A percentile compares a stretch with the other conserved stretches of the same genome.
These are phyloP conservation scores for Corythoichthys intestinalis DNA, from an alignment of 2,113 vertebrate genomes.

Conservation along the genomic window DNA sequence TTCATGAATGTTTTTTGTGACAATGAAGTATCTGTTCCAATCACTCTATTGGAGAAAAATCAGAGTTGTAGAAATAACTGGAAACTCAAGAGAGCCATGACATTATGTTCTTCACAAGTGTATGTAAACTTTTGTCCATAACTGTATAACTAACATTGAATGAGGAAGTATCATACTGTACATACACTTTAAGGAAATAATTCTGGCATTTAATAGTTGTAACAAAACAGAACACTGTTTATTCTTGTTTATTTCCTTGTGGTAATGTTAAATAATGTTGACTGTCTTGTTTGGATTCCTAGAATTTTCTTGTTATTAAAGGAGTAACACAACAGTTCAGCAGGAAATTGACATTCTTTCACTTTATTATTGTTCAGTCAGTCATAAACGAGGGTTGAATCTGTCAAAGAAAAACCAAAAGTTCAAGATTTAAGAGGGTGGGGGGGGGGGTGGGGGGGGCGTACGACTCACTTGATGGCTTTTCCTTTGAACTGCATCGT, in stretches of 20 bases:
- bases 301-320: too few species aligned
- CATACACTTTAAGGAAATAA: not conserved
- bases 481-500: not conserved
- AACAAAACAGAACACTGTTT: slow-evolving; percentile 1
- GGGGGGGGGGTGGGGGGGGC: not conserved
- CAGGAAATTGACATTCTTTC: not conserved
- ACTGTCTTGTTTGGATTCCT: not conserved
- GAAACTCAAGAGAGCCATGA: too few species aligned
- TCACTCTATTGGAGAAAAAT: too few species aligned
- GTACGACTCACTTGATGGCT: slow-evolving; percentile 40
- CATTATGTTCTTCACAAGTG: too few species aligned
- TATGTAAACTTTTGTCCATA: too few species aligned
- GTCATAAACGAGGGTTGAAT: slow-evolving; percentile 1
- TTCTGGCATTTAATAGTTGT: not conserved
- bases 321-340: not conserved
- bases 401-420: slow-evolving; percentile 6
- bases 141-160: not conserved
- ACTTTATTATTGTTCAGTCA: not conserved
- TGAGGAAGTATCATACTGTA: slow-evolving; percentile 7
- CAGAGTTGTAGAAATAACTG: too few species aligned
- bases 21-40: too few species aligned
- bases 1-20: too few species aligned
- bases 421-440: not conserved
- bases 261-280: too few species aligned
- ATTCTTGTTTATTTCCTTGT: not conserved